Evolutionary conservation across 2,113 vertebrate genomes (phyloP).

Genomic region (Serinus canaria): DNA sequence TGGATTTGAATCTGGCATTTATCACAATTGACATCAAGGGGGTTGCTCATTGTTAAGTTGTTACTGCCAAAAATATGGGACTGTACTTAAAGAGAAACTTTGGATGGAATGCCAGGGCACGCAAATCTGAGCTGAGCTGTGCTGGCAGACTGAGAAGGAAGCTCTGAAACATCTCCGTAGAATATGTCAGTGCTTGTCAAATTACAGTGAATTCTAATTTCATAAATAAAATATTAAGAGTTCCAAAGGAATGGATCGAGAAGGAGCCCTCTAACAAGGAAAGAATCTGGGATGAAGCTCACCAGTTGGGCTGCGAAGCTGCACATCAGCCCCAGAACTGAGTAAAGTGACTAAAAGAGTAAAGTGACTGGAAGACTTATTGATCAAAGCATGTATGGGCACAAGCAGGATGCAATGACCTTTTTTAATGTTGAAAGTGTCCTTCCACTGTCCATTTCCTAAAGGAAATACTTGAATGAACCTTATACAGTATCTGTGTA

Average conservation of each 20-base stretch:
- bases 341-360: not conserved
- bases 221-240: not conserved
- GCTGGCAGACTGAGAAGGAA: constrained; percentile 2
- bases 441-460: constrained; percentile 58
- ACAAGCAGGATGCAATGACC: constrained; percentile 14
- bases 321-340: not conserved
- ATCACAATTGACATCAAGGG: not conserved
- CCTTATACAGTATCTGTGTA: constrained; percentile 47
- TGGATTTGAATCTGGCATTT: constrained; percentile 4
- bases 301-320: not conserved
- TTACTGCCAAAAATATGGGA: not conserved
- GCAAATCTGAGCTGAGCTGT: not conserved
- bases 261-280: not conserved
- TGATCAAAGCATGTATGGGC: constrained; percentile 8
- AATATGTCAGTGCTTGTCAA: not conserved
- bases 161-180: constrained; percentile 1
- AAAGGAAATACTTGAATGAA: constrained; percentile 73
- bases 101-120: not conserved
- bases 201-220: not conserved
- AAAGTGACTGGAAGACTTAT: not conserved
- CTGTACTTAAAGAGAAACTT: not conserved
- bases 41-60: not conserved
- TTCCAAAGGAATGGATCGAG: not conserved
- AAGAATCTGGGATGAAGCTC: not conserved
- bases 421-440: constrained; percentile 39